These are phyloP conservation scores for Ormyrus labotus DNA, from an alignment of 2,888 invertebrate species.

Conservation along the genomic window DNA sequence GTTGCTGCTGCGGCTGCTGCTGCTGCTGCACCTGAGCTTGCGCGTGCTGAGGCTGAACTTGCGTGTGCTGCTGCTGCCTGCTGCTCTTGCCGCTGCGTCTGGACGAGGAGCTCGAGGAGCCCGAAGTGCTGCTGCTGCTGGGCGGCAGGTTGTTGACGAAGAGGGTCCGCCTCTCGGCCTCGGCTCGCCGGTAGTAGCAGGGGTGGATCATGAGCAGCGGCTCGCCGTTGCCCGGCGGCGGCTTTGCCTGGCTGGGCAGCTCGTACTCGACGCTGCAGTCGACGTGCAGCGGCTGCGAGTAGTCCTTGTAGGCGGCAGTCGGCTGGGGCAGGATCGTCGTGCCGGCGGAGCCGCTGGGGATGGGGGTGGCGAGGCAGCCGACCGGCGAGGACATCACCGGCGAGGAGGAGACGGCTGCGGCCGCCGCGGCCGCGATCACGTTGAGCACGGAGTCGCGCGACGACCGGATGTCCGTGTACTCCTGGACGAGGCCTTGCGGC, in stretches of 20 bases:
- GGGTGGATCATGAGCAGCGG: constrained; percentile 93
- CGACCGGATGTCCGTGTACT: constrained; percentile 64
- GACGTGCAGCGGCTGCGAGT: constrained; percentile 90
- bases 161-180: constrained; percentile 88
- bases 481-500: constrained; percentile 72
- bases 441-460: constrained; percentile 67
- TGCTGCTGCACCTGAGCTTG: background rate
- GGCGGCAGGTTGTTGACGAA: constrained; percentile 90
- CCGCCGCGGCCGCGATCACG: constrained; percentile 72
- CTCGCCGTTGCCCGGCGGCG: constrained; percentile 88
- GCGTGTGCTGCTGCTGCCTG: constrained; percentile 59
- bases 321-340: constrained; percentile 59
- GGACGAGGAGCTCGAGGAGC: constrained; percentile 28
- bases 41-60: background rate
- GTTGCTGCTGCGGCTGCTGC: background rate
- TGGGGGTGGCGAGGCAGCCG: constrained; percentile 31
- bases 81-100: background rate
- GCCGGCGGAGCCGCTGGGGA: constrained; percentile 62
- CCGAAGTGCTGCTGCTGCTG: constrained; percentile 72
- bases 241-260: constrained; percentile 91
- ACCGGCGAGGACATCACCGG: constrained; percentile 73
- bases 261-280: constrained; percentile 95
- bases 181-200: constrained; percentile 91
- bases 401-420: constrained; percentile 77
- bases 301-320: constrained; percentile 80